Evolutionary conservation across 2,113 vertebrate species (phyloP), one percentile per base, ranked within the genome.

Genomic region (Callocephalon fimbriatum): DNA sequence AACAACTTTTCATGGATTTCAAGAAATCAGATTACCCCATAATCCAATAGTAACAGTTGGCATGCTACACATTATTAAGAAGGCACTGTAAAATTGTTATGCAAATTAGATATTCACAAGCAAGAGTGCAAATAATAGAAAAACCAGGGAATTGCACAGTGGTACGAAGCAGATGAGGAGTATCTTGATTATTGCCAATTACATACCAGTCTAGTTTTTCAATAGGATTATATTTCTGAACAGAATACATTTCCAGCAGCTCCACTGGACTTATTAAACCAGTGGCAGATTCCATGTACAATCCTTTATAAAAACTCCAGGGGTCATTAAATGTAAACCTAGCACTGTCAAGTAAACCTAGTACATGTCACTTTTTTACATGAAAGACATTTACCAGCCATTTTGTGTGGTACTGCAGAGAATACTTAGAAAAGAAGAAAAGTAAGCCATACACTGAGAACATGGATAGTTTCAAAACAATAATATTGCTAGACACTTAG

Each of bases 21-120:
- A 79, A 73, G 31, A 90, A 91, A 94, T 79, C 76, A 96, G 90
- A 95, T 95, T 96, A 93, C 15, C 8, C 32, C 27, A 29, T 88
- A 95, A 94, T 91, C 87, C 66, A 1, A 56, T 56, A 89, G 70
- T 62, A 93, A 72, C 37, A 73, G 87, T 93, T 90, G 48, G 45
- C 48, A 88, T 88, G 68, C 66, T 66, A 37, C 48, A 79, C 25
- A 7, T 58, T 77, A 65, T 83, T 86, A 78, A 95, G 51, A 77
- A 91, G 31, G 72, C 89, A 79, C 78, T 76, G 66, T 76, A 90
- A 88, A 85, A 86, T 75, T 86, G 47, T 85, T 84, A 93, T 68
- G 65, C 38, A 93, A 93, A 96, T 93, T 70, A 79, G 19, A 66
- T 66, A 91, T 68, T 93, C 77, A 88, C 31, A 82, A 90, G 70